These are phyloP conservation scores for Scaptomyza parva DNA, from an alignment of 2,888 invertebrate genomes.

Conservation along the genomic window DNA sequence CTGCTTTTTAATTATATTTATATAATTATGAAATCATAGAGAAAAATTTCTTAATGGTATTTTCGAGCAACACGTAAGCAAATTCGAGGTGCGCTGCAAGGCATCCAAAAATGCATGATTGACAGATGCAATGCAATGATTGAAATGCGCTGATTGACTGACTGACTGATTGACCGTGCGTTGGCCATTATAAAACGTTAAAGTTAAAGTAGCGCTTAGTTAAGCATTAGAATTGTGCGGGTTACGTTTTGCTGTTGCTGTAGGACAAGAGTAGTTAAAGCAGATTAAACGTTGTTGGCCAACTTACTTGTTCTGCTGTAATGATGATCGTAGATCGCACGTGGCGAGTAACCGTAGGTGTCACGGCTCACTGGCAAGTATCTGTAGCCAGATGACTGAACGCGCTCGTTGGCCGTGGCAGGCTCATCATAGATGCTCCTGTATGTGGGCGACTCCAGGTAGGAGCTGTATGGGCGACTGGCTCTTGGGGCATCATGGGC, in stretches of 20 bases:
- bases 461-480: conserved; percentile 88
- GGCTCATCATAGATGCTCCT: conserved; percentile 96
- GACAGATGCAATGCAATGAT: conserved; percentile 41
- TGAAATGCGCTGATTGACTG: conserved; percentile 32
- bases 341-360: conserved; percentile 95
- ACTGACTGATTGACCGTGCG: conserved; percentile 16
- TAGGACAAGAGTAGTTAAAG: conserved; percentile 35
- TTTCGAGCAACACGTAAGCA: conserved; percentile 30
- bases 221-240: conserved; percentile 46
- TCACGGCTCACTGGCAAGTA: conserved; percentile 96
- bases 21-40: conserved; percentile 79
- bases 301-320: conserved; percentile 94
- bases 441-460: conserved; percentile 91
- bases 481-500: conserved; percentile 93
- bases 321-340: conserved; percentile 94
- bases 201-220: conserved; percentile 21
- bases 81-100: conserved; percentile 55
- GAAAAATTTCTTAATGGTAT: conserved; percentile 32
- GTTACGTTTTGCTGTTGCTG: conserved; percentile 48
- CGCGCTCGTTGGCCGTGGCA: conserved; percentile 91
- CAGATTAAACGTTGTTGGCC: neutral
- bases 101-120: conserved; percentile 34
- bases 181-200: conserved; percentile 23
- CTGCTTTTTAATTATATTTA: conserved; percentile 63
- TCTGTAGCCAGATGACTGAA: conserved; percentile 94